Base-by-base conservation (phyloP, 23 tunicate species). In the Ciona savignyi region DNA sequence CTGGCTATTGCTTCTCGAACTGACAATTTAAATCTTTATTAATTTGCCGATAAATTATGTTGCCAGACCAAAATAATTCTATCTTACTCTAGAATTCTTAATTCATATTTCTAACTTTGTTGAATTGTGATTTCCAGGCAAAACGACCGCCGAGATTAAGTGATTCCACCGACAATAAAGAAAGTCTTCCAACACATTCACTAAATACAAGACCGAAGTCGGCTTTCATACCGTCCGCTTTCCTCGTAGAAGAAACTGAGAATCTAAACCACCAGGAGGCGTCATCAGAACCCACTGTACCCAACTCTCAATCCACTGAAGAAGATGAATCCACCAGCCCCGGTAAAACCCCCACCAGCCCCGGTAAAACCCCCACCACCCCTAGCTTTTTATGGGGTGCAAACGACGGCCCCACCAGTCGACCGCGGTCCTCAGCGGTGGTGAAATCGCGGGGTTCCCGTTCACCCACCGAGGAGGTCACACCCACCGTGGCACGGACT, bases 191-290 rank as follows among this genome's bases (percentile, higher is more conserved):
- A 15, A 6, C 15, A 42, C 9, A 48, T 20, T 72, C 76, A 1
- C 76, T 64, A 62, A 74, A 74, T 1, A 33, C 71, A 81, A 64
- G 85, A 22, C 85, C 85, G 63, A 81, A 48, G 49, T 81, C 85
- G 24, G 78, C 71, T 6, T 72, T 81, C 24, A 73, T 81, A 25
- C 85, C 85, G 20, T n/a, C 85, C 27, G 78, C 73, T 51, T 81
- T 81, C 64, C 73, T 42, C 4, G 66, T 49, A 0, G 78, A 73
- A 32, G 56, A 42, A 42, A 42, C 56, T 6, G 56, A 9, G 9
- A 42, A 9, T 6, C 56, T 15, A 42, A 42, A 42, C 11, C 56
- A 42, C 9, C 15, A 9, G 9, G 15, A 42, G 56, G 15, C 11
- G 11, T 15, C 56, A 42, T 42, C 15, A 42, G 56, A 9, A 6